These are phyloP conservation scores for Triplophysa dalaica DNA, from an alignment of 2,113 vertebrate species.

Conservation along the genomic window DNA sequence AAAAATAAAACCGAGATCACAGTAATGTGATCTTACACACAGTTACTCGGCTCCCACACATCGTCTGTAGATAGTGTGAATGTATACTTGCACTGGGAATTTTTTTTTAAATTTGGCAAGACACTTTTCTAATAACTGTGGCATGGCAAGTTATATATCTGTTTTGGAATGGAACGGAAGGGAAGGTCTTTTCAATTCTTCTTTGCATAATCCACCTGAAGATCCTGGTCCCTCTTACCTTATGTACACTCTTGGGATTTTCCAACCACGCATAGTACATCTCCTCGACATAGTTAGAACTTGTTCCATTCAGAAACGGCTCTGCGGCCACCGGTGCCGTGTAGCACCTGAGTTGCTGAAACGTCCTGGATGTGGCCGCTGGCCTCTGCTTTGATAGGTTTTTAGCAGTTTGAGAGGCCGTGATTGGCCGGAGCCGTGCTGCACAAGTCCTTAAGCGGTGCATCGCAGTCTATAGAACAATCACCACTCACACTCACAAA, in stretches of 20 bases:
- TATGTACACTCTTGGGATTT: conserved; percentile 97
- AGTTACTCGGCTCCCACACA: background rate
- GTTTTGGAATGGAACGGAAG: too few relatives aligned
- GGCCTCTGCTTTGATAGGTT: conserved; percentile 65
- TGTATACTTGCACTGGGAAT: background rate
- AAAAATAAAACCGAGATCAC: conserved; percentile 39
- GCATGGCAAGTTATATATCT: background rate
- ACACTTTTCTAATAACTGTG: background rate
- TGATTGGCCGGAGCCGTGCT: conserved; percentile 83
- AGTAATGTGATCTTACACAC: conserved; percentile 48
- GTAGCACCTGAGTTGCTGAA: conserved; percentile 87
- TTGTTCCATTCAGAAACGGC: conserved; percentile 96
- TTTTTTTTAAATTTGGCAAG: background rate
- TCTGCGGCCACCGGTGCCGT: conserved; percentile 90
- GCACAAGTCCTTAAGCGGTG: conserved; percentile 99
- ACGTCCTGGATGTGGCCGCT: conserved; percentile 83
- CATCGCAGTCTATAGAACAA: conserved; percentile 79
- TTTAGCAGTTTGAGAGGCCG: conserved; percentile 59
- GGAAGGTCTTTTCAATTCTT: background rate
- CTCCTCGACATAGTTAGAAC: conserved; percentile 98
- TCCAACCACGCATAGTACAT: conserved; percentile 99
- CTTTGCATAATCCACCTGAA: background rate
- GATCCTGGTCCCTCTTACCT: conserved; percentile 79
- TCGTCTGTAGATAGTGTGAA: background rate
- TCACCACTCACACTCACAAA: conserved; percentile 47